Conservation (phyloP, 2,888 invertebrate genomes). For the Monochamus alternatus region DNA sequence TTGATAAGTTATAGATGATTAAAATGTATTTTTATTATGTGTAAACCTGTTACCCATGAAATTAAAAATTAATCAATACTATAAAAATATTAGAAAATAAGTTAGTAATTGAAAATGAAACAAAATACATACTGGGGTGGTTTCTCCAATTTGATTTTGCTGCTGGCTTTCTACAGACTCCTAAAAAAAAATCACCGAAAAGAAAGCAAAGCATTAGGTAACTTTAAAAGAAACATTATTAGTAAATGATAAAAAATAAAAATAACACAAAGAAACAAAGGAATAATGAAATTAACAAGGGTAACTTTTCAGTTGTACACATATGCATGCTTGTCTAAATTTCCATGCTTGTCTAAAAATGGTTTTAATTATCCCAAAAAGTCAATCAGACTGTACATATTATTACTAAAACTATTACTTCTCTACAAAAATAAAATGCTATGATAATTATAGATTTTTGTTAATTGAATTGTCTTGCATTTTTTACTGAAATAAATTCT, state of each 20-base stretch:
- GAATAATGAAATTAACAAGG: background rate
- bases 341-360: background rate
- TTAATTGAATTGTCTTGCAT: too few species aligned
- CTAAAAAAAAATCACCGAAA: conserved; percentile 59
- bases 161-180: conserved; percentile 52
- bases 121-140: conserved; percentile 81
- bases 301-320: background rate
- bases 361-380: too few species aligned
- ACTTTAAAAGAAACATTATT: conserved; percentile 52
- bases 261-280: conserved; percentile 25
- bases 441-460: too few species aligned
- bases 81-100: conserved; percentile 51
- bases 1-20: background rate
- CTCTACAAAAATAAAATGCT: background rate
- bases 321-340: background rate
- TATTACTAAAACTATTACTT: too few species aligned
- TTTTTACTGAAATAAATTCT: too few species aligned
- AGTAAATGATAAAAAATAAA: conserved; percentile 48
- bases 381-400: too few species aligned
- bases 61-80: conserved; percentile 44
- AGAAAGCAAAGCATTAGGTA: conserved; percentile 69
- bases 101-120: conserved; percentile 58
- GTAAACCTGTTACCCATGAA: conserved; percentile 37
- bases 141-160: conserved; percentile 75
- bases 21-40: conserved; percentile 6